These are phyloP conservation scores for Ceriagrion tenellum DNA, from an alignment of 2,888 invertebrate genomes.

Conservation along the genomic window DNA sequence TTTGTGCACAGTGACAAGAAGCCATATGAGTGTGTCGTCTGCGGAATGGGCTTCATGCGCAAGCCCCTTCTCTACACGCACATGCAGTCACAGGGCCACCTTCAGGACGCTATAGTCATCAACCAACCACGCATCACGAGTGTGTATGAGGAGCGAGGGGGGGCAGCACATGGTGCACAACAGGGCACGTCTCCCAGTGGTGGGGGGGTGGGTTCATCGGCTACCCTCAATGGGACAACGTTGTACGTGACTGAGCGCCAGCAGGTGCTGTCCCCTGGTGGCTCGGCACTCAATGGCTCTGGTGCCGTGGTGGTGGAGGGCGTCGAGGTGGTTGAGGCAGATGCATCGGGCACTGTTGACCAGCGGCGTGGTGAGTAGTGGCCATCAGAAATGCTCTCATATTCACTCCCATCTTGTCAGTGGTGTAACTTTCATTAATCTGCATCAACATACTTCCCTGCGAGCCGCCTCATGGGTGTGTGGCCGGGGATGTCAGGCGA, in stretches of 20 bases:
- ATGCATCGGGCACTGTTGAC: not conserved
- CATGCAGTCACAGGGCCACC: constrained; percentile 87
- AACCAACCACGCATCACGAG: constrained; percentile 88
- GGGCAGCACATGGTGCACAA: not conserved
- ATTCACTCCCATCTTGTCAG: too few relatives aligned
- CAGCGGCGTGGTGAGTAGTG: not conserved
- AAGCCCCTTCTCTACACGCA: constrained; percentile 89
- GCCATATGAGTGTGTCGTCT: constrained; percentile 90
- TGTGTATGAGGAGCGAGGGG: constrained; percentile 71
- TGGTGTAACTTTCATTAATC: not conserved
- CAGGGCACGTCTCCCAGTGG: not conserved
- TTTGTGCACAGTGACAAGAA: constrained; percentile 93
- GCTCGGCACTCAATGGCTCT: not conserved
- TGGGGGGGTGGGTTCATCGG: not conserved
- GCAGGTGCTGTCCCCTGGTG: not conserved
- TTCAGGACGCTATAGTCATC: constrained; percentile 90
- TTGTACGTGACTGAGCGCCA: constrained; percentile 21
- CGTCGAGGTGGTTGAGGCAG: not conserved
- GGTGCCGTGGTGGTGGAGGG: constrained; percentile 10
- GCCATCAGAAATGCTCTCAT: too few relatives aligned
- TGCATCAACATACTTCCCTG: too few relatives aligned
- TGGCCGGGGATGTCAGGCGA: too few relatives aligned
- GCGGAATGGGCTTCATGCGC: constrained; percentile 91
- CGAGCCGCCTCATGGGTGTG: too few relatives aligned
- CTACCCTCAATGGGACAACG: not conserved